Conservation (phyloP, 2,113 vertebrate genomes). For the Corvus cornix region DNA sequence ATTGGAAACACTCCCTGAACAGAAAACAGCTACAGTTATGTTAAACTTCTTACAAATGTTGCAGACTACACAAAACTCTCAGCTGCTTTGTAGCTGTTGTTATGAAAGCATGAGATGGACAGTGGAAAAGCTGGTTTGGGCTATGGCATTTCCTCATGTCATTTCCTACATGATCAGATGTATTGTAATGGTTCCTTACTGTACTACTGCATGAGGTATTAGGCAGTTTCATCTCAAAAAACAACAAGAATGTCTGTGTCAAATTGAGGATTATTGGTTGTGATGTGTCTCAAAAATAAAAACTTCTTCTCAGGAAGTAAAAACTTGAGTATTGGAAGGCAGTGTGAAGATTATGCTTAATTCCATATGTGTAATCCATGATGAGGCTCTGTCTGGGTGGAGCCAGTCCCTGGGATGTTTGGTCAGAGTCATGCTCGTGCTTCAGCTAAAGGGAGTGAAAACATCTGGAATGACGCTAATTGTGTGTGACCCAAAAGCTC, state of each 20-base stretch:
- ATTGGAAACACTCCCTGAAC: neutral
- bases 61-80: neutral
- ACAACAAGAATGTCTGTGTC: fast-evolving
- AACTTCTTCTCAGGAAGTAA: neutral
- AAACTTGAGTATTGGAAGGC: neutral
- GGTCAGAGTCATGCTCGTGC: fast-evolving
- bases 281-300: neutral
- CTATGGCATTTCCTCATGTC: neutral
- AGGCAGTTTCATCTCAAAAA: neutral
- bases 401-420: neutral
- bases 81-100: neutral
- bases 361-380: neutral
- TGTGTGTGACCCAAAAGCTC: neutral
- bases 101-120: neutral
- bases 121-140: neutral
- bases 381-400: neutral
- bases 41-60: neutral
- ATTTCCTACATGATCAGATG: neutral
- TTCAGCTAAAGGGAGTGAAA: neutral
- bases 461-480: neutral
- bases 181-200: neutral
- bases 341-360: neutral
- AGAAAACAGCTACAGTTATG: neutral
- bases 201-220: neutral
- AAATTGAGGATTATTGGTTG: neutral